Base-by-base conservation (phyloP, 2,797 vertebrate genomes). In the Austrolebias charrua region DNA sequence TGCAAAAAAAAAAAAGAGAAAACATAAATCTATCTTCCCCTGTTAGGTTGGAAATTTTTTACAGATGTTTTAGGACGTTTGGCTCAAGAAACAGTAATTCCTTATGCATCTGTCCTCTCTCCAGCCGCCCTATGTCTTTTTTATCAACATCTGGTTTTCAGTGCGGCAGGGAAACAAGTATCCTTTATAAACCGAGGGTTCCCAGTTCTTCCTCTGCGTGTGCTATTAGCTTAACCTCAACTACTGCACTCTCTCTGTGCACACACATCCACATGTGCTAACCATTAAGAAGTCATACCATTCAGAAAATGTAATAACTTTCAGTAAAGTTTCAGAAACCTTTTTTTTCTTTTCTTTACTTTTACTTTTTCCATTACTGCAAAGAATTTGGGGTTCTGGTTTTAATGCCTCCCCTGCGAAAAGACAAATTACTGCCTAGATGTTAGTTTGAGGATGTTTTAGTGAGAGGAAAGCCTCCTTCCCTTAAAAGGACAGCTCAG, bases 101-200 rank as follows among this genome's bases (percentile, higher is more conserved):
- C 92, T 95, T 95, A 92, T 91, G 94, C 96, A 96, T 98, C 95
- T 96, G 96, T 94, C 94, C 95, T 79, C 67, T 67, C 83, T 69
- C 78, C 75, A 71, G 77, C 75, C 29, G 12, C 79, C 94, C 95
- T n/a, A 94, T 94, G 95, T 93, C 93, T 98, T 94, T n/a, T 96
- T 96, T 95, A 96, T 95, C 95, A 95, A 95, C 96, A 98, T 99
- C 96, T 98, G 95, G 93, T 95, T 97, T 97, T 95, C 90, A 90
- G 95, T 92, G 91, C 93, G 89, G 94, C 94, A 89, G 90, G 92
- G 95, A 95, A 95, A 96, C 95, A 96, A 96, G 95, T 95, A 95
- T 95, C 95, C 94, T 96, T 96, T 97, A 96, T 96, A 94, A 94
- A 94, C 94, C 94, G 92, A 84, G 92, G 93, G 94, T 95, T 95